Evolutionary conservation across 2,113 vertebrate genomes (phyloP), one percentile per base, ranked within the genome.

Genomic region (Plectropomus leopardus): DNA sequence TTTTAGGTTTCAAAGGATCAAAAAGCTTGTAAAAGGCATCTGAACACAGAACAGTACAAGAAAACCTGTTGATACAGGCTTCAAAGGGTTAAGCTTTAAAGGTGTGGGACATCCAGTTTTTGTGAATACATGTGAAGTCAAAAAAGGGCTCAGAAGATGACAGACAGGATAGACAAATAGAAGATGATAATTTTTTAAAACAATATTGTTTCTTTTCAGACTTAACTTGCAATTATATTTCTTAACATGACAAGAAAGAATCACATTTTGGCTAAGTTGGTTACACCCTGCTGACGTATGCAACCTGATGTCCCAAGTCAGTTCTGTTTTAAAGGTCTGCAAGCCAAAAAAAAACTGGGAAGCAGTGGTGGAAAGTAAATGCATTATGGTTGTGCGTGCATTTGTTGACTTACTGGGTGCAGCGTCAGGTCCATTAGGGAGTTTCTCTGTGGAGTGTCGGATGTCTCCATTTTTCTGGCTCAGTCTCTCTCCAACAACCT

Each of bases 391-490:
- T 50, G 30, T 3, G 30, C 26, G n/a, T 59, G 44, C n/a, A n/a
- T 72, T 17, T 24, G 28, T 34, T 68, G 30, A 92, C 96, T 93
- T 80, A 97, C 96, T 89, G 57, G 91, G 53, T 0, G 76, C 48
- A 47, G 69, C 9, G 0, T 83, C 71, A 2, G 76, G 36, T 5
- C 58, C 82, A 4, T 89, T 72, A 14, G 78, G 67, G 16, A 95
- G 90, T 72, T 92, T 94, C 67, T 95, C 90, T 0, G 86, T 82
- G 5, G 94, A 87, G 59, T 85, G 90, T 24, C 40, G 48, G 1
- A 93, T 40, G 0, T 88, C 83, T 57, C 92, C 89, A 4, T 91
- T 90, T 88, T 94, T 93, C 84, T 92, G 92, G 64, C 80, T 95
- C 74, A 96, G 92, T 36, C 79, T 93, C 93, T 95, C 93, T 0